phyloP scores from a whole-genome alignment of 2,113 vertebrate genomes.

The Eulemur macaco region DNA sequence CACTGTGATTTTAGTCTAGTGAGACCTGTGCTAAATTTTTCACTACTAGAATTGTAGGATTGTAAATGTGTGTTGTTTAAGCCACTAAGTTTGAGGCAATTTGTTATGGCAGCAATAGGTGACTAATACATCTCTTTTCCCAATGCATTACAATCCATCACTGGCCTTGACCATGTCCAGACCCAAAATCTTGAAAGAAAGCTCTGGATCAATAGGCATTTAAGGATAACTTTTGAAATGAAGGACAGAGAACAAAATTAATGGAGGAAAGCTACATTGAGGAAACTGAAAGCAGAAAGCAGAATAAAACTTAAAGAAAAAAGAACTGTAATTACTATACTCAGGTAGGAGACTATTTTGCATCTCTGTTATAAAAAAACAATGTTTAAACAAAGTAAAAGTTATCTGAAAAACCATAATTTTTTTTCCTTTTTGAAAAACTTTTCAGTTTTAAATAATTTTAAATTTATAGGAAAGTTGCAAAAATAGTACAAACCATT shows the following conservation, averaged over 20 bases:
- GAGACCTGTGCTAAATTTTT: neutral
- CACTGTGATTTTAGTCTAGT: neutral
- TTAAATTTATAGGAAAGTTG: neutral
- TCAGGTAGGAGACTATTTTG: neutral
- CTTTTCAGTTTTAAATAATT: constrained; percentile 16
- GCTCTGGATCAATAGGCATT: neutral
- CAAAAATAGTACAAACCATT: neutral
- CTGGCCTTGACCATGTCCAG: neutral
- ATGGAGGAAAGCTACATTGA: neutral
- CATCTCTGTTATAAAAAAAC: neutral
- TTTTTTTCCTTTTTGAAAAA: neutral
- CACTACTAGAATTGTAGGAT: neutral
- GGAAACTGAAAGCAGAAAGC: neutral
- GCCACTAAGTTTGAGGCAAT: neutral
- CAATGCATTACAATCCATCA: neutral
- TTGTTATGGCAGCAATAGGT: neutral
- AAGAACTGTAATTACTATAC: neutral
- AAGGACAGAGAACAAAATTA: neutral
- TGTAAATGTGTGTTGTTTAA: neutral
- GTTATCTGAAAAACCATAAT: neutral
- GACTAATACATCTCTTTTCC: neutral
- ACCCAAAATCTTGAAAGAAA: neutral
- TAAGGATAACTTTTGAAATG: neutral
- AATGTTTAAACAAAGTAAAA: neutral
- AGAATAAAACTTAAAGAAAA: neutral